Evolutionary conservation across 2,888 invertebrate genomes (phyloP).

Genomic region (Loripinus fragilis): DNA sequence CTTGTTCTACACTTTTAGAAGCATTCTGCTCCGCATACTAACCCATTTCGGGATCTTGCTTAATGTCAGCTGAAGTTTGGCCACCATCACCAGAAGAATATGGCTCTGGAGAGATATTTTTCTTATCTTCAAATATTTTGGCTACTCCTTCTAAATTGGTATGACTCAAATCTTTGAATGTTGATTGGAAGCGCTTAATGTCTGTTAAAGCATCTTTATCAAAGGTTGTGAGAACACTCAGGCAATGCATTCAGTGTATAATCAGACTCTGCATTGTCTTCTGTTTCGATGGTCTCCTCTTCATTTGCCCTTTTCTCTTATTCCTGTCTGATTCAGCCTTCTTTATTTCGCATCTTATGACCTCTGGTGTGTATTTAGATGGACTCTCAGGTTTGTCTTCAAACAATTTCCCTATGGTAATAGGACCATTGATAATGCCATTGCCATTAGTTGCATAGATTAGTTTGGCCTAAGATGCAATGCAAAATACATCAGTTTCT

Average conservation of each 20-base stretch:
- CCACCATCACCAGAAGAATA: background rate
- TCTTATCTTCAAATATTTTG: background rate
- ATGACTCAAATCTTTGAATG: background rate
- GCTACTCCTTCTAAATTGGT: background rate
- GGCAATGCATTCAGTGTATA: constrained; percentile 1
- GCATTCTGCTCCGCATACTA: background rate
- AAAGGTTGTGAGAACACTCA: background rate
- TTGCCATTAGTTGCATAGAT: background rate
- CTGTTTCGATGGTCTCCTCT: background rate
- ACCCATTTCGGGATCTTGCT: background rate
- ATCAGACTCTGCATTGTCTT: background rate
- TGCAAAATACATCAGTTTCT: constrained; percentile 5
- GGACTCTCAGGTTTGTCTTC: background rate
- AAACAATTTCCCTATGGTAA: background rate
- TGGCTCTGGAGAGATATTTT: background rate
- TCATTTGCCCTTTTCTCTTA: background rate
- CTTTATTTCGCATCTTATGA: background rate
- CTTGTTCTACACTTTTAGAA: background rate
- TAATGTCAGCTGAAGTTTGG: background rate
- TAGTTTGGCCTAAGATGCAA: background rate
- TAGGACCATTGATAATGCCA: background rate
- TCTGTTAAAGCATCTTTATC: constrained; percentile 5
- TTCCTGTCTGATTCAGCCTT: constrained; percentile 1
- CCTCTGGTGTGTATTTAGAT: background rate
- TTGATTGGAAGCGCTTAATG: background rate